These are phyloP conservation scores for Sebastes trivittatus DNA, from an alignment of 2,797 vertebrate genomes.

Conservation along the genomic window DNA sequence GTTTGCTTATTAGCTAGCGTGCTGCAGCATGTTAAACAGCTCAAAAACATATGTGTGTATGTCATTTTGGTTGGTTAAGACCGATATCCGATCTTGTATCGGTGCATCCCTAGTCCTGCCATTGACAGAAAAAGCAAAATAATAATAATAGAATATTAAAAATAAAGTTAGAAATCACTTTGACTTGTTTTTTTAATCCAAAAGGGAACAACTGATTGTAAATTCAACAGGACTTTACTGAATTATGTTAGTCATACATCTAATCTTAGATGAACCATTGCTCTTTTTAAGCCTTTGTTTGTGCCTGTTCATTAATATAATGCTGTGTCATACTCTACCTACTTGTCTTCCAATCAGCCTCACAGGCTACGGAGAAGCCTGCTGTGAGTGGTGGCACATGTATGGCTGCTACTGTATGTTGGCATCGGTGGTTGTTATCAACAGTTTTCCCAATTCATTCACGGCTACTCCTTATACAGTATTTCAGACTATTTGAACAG, in stretches of 20 bases:
- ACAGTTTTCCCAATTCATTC: neutral
- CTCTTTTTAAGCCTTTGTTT: neutral
- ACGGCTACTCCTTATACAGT: neutral
- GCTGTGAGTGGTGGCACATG: neutral
- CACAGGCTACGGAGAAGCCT: neutral
- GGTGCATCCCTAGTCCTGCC: no score
- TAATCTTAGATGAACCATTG: neutral
- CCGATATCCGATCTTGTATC: no score
- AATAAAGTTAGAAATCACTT: neutral
- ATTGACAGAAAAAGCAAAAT: no score
- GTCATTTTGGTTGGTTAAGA: no score
- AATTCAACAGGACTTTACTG: neutral
- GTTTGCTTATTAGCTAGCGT: no score
- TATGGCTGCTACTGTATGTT: neutral
- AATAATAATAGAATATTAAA: neutral
- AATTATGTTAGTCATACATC: neutral
- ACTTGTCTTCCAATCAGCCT: no score
- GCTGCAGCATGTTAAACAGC: no score
- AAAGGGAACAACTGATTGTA: neutral
- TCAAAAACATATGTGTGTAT: no score
- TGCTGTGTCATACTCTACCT: neutral
- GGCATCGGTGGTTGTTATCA: neutral
- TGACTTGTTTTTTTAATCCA: no score
- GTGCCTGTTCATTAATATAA: neutral
- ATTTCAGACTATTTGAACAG: neutral